A percentile compares a stretch with the other conserved stretches of the same genome.
phyloP scores from a whole-genome alignment of 2,888 invertebrate species.

The Lumbricus terrestris region DNA sequence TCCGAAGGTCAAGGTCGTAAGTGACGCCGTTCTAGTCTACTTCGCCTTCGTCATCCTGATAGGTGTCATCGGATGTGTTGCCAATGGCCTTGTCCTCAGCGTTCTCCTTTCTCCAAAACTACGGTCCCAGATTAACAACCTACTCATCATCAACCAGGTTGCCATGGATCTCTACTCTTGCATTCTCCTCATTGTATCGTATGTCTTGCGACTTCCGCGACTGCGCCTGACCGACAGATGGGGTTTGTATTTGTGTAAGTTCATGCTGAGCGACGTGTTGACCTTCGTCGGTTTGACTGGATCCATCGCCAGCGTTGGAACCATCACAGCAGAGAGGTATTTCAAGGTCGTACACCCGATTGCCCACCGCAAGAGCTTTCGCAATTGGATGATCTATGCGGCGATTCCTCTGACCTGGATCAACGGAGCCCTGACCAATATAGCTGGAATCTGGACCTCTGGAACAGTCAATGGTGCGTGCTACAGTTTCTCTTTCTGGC shows the following conservation, averaged over 20 bases:
- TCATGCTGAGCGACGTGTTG: too few relatives aligned
- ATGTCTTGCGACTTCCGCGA: too few relatives aligned
- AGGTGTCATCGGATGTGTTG: background rate
- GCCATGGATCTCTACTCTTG: background rate
- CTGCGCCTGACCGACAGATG: too few relatives aligned
- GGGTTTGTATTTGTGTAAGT: too few relatives aligned
- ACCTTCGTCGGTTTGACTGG: background rate
- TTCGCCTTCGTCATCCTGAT: background rate
- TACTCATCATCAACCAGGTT: background rate
- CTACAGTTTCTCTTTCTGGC: background rate
- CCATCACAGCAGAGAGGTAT: conserved; percentile 11
- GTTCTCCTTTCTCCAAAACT: background rate
- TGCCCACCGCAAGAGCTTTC: background rate
- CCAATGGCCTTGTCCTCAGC: background rate
- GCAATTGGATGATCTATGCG: conserved; percentile 6
- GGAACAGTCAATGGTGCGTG: background rate
- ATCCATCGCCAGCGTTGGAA: background rate
- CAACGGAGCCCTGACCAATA: background rate
- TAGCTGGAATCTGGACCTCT: background rate
- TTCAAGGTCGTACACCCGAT: conserved; percentile 15
- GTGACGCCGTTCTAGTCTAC: background rate
- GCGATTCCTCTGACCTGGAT: background rate
- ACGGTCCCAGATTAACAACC: too few relatives aligned
- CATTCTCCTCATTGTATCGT: too few relatives aligned
- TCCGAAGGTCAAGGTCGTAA: background rate